phyloP scores from a whole-genome alignment of 23 tunicate genomes.

The Corella eumyota region DNA sequence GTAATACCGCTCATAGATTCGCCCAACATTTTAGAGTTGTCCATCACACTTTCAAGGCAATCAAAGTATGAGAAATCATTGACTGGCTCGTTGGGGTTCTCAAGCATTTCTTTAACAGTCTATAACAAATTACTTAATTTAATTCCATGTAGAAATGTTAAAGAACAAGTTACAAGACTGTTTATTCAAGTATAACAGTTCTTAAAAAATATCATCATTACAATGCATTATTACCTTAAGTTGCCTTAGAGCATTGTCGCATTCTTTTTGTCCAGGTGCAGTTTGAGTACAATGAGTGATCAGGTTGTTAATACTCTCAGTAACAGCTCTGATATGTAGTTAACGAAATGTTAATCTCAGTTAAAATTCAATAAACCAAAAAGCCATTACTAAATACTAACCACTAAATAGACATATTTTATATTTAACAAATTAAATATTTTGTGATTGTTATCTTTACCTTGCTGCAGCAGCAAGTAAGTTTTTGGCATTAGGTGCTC shows the following conservation, averaged over 20 bases:
- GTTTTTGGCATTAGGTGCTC: constrained; percentile 87
- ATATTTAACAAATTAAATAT: neutral
- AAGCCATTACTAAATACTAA: too few species aligned
- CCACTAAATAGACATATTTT: too few species aligned
- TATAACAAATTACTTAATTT: constrained; percentile 3
- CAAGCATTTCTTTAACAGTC: constrained; percentile 90
- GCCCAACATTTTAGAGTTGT: constrained; percentile 73
- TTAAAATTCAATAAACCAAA: too few species aligned
- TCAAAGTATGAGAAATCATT: constrained; percentile 90
- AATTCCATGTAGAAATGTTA: neutral
- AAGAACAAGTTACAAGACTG: neutral
- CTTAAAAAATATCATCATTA: neutral
- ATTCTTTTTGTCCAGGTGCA: constrained; percentile 99
- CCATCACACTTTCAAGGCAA: constrained; percentile 90
- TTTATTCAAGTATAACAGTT: too few species aligned
- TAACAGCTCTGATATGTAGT: constrained; percentile 44
- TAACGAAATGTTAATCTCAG: neutral
- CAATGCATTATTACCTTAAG: constrained; percentile 33
- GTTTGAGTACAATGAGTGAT: constrained; percentile 94
- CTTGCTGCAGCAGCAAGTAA: constrained; percentile 96
- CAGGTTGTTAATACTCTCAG: constrained; percentile 97
- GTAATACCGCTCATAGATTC: constrained; percentile 96
- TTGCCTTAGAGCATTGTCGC: constrained; percentile 94
- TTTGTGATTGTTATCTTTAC: constrained; percentile 27
- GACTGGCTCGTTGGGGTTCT: constrained; percentile 90